Evolutionary conservation across 2,797 vertebrate genomes (phyloP).

Genomic region (Jordanella pulchra): DNA sequence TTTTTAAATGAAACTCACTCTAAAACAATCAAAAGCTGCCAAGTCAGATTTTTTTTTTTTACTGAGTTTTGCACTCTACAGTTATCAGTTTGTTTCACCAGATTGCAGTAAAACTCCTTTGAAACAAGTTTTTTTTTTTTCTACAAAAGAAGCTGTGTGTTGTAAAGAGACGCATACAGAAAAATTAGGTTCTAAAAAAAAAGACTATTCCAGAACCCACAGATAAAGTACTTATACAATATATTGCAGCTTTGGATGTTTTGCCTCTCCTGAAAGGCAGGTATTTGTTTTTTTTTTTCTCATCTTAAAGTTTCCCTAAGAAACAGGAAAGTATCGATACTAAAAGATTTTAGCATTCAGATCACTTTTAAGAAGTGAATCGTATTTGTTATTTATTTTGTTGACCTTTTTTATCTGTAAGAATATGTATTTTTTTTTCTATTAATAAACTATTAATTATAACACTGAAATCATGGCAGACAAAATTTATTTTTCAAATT

Average conservation of each 20-base stretch:
- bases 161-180: too few species aligned
- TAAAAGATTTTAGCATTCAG: not conserved
- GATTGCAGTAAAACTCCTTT: not conserved
- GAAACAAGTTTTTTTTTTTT: not conserved
- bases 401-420: not conserved
- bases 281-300: not conserved
- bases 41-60: not conserved
- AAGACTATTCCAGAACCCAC: not conserved
- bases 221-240: not conserved
- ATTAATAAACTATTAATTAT: not conserved
- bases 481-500: constrained; percentile 4
- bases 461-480: not conserved
- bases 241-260: not conserved
- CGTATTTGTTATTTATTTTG: not conserved
- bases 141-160: not conserved
- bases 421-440: not conserved
- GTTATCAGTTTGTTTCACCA: not conserved
- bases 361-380: not conserved
- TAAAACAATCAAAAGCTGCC: not conserved
- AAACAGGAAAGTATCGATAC: not conserved
- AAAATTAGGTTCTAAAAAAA: not conserved
- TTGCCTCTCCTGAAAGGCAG: not conserved
- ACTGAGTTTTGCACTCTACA: not conserved
- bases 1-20: not conserved
- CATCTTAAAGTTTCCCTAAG: not conserved